A percentile compares a stretch with the other conserved stretches of the same genome.
Conservation (phyloP, 2,797 vertebrate genomes). For the Crenichthys baileyi region DNA sequence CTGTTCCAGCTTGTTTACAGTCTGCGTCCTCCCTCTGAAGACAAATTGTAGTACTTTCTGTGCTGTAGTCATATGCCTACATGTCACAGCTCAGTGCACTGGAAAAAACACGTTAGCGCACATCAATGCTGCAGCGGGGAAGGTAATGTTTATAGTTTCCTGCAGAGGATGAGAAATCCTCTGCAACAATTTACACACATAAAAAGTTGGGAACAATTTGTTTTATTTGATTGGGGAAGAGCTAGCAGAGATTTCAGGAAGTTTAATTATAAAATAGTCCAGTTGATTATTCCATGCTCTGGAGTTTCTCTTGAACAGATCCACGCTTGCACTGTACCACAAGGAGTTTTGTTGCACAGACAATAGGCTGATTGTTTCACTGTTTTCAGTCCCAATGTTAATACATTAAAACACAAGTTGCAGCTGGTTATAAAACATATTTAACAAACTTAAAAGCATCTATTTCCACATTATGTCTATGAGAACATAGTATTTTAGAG, state of each 20-base stretch:
- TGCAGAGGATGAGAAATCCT: background rate
- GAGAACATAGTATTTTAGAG: background rate
- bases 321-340: background rate
- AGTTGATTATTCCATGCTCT: too few species aligned
- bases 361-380: background rate
- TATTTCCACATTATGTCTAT: background rate
- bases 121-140: slow-evolving; percentile 51
- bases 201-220: background rate
- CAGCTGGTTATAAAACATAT: background rate
- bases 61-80: slow-evolving; percentile 49
- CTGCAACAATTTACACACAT: background rate
- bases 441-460: background rate
- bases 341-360: background rate
- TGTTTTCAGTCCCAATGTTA: background rate
- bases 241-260: background rate
- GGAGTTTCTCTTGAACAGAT: too few species aligned
- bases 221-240: background rate
- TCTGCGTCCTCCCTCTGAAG: slow-evolving; percentile 41
- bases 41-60: slow-evolving; percentile 56
- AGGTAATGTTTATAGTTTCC: slow-evolving; percentile 39
- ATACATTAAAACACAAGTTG: background rate
- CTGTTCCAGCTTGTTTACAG: slow-evolving; percentile 71
- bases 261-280: background rate
- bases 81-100: slow-evolving; percentile 66
- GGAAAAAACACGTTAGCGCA: slow-evolving; percentile 70